phyloP scores from a whole-genome alignment of 2,113 vertebrate genomes.

The Notiomystis cincta region DNA sequence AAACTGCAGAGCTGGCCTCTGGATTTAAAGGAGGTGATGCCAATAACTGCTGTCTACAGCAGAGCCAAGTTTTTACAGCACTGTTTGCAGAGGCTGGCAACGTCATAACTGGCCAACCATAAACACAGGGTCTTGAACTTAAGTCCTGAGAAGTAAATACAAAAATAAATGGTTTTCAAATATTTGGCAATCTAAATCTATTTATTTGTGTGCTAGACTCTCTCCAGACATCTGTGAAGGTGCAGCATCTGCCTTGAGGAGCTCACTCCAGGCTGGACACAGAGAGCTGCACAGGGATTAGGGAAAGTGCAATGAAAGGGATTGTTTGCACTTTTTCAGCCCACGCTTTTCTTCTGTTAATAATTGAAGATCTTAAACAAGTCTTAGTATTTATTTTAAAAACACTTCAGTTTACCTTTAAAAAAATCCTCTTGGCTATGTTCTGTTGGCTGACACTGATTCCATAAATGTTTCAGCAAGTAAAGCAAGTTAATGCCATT shows the following conservation, averaged over 20 bases:
- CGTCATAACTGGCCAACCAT: not conserved
- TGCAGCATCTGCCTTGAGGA: not conserved
- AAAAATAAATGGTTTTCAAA: not conserved
- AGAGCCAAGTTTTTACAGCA: not conserved
- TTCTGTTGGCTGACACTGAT: not conserved
- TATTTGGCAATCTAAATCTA: not conserved
- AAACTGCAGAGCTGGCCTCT: not conserved
- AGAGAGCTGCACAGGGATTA: not conserved
- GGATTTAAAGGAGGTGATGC: not conserved
- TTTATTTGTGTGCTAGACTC: not conserved
- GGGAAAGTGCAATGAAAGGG: not conserved
- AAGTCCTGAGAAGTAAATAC: not conserved
- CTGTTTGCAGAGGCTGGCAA: not conserved
- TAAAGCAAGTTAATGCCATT: not conserved
- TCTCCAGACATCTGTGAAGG: not conserved
- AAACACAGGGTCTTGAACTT: not conserved
- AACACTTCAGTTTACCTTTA: slow-evolving; percentile 32
- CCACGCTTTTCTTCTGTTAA: slow-evolving; percentile 2
- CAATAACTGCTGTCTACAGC: not conserved
- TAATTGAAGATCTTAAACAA: slow-evolving; percentile 44
- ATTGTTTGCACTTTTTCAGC: slow-evolving; percentile 7
- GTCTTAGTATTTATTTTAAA: slow-evolving; percentile 34
- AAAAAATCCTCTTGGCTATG: not conserved
- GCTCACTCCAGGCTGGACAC: not conserved
- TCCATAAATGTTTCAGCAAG: slow-evolving; percentile 59